Evolutionary conservation across 1,140 invertebrate genomes (phyloP).

Genomic region (Drosophila trapezifrons): DNA sequence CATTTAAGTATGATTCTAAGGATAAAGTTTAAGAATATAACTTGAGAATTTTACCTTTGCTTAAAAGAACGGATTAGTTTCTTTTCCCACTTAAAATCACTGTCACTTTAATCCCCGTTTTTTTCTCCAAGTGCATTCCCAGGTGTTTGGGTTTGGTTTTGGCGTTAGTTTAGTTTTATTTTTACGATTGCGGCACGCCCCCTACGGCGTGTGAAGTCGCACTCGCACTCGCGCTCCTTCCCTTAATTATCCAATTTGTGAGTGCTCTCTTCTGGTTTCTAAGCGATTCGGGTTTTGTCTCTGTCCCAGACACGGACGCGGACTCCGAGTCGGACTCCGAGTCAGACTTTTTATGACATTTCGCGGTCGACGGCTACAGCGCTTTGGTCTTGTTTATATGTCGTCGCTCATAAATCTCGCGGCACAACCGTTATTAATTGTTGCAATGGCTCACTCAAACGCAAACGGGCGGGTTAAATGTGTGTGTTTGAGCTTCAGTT

Average conservation of each 20-base stretch:
- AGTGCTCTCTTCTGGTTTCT: slow-evolving; percentile 49
- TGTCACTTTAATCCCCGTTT: slow-evolving; percentile 14
- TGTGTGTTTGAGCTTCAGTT: slow-evolving; percentile 7
- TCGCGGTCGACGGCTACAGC: slow-evolving; percentile 50
- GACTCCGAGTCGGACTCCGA: slow-evolving; percentile 3
- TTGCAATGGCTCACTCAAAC: slow-evolving; percentile 46
- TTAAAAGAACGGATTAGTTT: neutral
- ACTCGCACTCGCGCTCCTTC: slow-evolving; percentile 48
- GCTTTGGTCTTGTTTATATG: slow-evolving; percentile 61
- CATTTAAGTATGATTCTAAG: too few species aligned
- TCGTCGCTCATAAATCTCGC: slow-evolving; percentile 66
- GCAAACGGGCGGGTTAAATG: slow-evolving; percentile 8
- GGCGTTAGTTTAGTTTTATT: slow-evolving; percentile 22
- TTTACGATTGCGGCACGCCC: slow-evolving; percentile 45
- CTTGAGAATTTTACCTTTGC: too few species aligned
- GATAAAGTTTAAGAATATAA: too few species aligned
- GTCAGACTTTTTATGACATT: slow-evolving; percentile 66
- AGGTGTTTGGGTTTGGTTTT: slow-evolving; percentile 14
- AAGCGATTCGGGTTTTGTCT: slow-evolving; percentile 24
- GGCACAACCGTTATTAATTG: slow-evolving; percentile 70
- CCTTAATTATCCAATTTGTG: slow-evolving; percentile 73
- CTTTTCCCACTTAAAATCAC: neutral
- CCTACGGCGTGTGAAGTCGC: slow-evolving; percentile 46
- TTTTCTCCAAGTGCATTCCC: slow-evolving; percentile 14
- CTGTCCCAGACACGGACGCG: slow-evolving; percentile 6